A percentile compares a stretch with the other conserved stretches of the same genome.
phyloP scores from a whole-genome alignment of 2,888 invertebrate species.

The Orthosia cruda region DNA sequence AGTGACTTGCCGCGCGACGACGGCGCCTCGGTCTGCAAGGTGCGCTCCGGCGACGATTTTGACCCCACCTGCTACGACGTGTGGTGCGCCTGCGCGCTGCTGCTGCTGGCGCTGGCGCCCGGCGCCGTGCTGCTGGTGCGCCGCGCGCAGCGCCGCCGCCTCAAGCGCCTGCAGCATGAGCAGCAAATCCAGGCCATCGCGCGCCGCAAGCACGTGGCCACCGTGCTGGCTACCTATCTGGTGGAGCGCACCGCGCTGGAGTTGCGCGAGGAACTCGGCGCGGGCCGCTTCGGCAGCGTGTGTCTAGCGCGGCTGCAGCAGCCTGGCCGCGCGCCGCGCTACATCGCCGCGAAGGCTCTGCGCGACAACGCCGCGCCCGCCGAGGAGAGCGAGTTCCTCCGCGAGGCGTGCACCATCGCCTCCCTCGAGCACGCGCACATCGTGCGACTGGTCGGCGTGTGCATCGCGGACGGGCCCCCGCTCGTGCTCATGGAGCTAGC shows the following conservation, averaged over 20 bases:
- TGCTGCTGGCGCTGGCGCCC: slow-evolving; percentile 85
- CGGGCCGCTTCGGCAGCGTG: slow-evolving; percentile 82
- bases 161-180: slow-evolving; percentile 61
- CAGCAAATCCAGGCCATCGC: slow-evolving; percentile 69
- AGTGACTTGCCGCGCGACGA: slow-evolving; percentile 49
- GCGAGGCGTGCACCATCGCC: slow-evolving; percentile 97
- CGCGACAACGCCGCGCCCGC: slow-evolving; percentile 95
- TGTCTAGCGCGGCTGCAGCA: slow-evolving; percentile 74
- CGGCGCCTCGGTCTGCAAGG: slow-evolving; percentile 52
- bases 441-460: slow-evolving; percentile 95
- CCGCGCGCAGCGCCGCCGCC: slow-evolving; percentile 64
- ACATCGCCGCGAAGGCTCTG: slow-evolving; percentile 96
- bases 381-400: slow-evolving; percentile 94
- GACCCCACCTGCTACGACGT: slow-evolving; percentile 93
- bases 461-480: slow-evolving; percentile 95
- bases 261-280: slow-evolving; percentile 77
- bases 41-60: slow-evolving; percentile 77
- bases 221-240: slow-evolving; percentile 66
- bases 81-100: slow-evolving; percentile 66
- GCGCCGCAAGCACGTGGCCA: slow-evolving; percentile 65
- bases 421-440: slow-evolving; percentile 96
- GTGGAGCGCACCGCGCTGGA: slow-evolving; percentile 73
- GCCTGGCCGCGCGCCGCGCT: slow-evolving; percentile 81
- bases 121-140: slow-evolving; percentile 45
- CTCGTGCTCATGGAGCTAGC: slow-evolving; percentile 98